phyloP scores from a whole-genome alignment of 2,797 vertebrate genomes.

The Simalia tracyae region DNA sequence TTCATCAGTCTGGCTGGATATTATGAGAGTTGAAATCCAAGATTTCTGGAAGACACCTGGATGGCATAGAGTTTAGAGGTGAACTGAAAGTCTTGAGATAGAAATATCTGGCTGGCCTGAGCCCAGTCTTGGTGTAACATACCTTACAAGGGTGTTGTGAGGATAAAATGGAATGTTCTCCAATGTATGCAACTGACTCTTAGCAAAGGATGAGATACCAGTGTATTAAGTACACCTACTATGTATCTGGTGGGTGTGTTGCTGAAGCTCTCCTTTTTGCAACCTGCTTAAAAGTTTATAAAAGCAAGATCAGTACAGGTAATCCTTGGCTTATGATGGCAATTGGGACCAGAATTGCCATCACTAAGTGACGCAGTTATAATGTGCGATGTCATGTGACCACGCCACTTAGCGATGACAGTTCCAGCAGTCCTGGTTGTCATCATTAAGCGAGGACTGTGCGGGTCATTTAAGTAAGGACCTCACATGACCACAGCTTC shows the following conservation, averaged over 20 bases:
- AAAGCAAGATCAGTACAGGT: not conserved
- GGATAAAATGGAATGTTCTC: not conserved
- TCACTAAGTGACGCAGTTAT: not conserved
- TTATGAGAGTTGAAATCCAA: not conserved
- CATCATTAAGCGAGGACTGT: not conserved
- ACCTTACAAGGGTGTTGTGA: not conserved
- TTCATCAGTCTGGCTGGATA: not conserved
- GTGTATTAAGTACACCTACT: not conserved
- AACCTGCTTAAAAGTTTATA: not conserved
- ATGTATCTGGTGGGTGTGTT: not conserved
- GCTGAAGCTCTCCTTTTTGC: not conserved
- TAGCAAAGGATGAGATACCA: not conserved
- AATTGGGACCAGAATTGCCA: not conserved
- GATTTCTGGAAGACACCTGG: not conserved
- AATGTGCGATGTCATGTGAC: not conserved
- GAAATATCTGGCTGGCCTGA: not conserved
- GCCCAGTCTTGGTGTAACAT: not conserved
- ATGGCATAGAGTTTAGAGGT: not conserved
- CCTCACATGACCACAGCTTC: not conserved
- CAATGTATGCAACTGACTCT: not conserved
- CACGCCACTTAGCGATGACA: fast-evolving
- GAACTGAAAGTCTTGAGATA: not conserved
- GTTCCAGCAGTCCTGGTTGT: not conserved
- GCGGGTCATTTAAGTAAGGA: too few species aligned
- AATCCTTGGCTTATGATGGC: not conserved